Evolutionary conservation across 2,797 vertebrate species (phyloP).

Genomic region (Sebastes oblongus): DNA sequence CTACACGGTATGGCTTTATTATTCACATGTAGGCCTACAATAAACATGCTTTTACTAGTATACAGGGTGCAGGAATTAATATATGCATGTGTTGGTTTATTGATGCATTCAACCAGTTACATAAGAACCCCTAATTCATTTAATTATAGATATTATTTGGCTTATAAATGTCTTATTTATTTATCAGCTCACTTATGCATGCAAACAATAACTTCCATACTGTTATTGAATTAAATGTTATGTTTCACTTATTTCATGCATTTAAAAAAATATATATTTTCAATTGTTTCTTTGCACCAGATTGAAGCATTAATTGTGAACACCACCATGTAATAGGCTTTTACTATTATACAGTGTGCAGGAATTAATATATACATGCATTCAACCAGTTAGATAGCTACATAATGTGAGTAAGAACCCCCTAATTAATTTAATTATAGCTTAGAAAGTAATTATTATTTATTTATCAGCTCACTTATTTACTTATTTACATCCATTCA

Average conservation of each 20-base stretch:
- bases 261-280: neutral
- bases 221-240: neutral
- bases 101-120: neutral
- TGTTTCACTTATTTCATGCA: neutral
- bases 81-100: neutral
- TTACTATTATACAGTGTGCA: neutral
- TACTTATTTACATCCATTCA: neutral
- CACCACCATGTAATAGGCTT: neutral
- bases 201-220: too few relatives aligned
- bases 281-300: neutral
- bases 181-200: neutral
- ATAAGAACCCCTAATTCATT: neutral
- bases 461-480: neutral
- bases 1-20: conserved; percentile 80
- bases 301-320: neutral
- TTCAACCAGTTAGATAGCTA: neutral
- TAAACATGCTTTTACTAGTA: neutral
- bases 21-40: conserved; percentile 1
- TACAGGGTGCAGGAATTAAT: neutral
- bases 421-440: neutral
- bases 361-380: neutral
- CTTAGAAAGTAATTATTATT: neutral
- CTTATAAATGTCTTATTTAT: rapidly evolving
- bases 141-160: neutral
- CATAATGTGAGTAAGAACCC: neutral